A percentile compares a stretch with the other conserved stretches of the same genome.
phyloP scores from a whole-genome alignment of 1,140 invertebrate genomes.

The Dinoponera quadriceps region DNA sequence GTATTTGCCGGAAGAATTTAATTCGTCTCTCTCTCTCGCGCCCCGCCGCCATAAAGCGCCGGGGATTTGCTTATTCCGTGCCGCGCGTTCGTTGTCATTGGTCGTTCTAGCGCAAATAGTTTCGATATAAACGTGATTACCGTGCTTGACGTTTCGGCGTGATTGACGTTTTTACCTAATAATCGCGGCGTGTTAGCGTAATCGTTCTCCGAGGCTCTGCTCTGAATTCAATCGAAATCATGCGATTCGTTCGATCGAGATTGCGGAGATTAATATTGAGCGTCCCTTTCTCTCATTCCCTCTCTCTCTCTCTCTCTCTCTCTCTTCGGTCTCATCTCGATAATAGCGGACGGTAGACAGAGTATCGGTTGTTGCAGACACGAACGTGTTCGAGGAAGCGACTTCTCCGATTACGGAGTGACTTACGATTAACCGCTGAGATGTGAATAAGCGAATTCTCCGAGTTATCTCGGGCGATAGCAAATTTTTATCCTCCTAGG shows the following conservation, averaged over 20 bases:
- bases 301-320: no score
- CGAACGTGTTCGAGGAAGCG: neutral
- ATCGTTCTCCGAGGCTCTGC: no score
- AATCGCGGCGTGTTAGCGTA: no score
- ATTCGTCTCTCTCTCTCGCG: conserved; percentile 10
- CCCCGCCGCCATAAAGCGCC: conserved; percentile 16
- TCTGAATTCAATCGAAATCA: neutral
- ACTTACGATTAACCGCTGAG: neutral
- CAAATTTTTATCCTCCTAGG: conserved; percentile 1
- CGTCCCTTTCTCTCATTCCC: neutral
- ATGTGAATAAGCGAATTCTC: conserved; percentile 15
- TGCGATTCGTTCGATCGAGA: neutral
- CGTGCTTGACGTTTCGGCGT: neutral
- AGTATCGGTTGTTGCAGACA: conserved; percentile 8
- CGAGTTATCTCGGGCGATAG: neutral
- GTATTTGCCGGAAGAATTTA: conserved; percentile 48
- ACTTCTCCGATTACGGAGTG: conserved; percentile 12
- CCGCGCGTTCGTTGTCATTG: neutral
- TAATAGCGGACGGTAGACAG: conserved; percentile 3
- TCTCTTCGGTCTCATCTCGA: neutral
- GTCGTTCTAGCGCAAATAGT: neutral
- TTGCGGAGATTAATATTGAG: neutral
- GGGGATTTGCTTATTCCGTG: neutral
- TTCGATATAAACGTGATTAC: neutral
- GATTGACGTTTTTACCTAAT: neutral